Percentiles rank a stretch among this genome's conserved stretches.
Evolutionary conservation across 2,888 invertebrate species (phyloP).

Genomic region (Cyclophora punctaria): DNA sequence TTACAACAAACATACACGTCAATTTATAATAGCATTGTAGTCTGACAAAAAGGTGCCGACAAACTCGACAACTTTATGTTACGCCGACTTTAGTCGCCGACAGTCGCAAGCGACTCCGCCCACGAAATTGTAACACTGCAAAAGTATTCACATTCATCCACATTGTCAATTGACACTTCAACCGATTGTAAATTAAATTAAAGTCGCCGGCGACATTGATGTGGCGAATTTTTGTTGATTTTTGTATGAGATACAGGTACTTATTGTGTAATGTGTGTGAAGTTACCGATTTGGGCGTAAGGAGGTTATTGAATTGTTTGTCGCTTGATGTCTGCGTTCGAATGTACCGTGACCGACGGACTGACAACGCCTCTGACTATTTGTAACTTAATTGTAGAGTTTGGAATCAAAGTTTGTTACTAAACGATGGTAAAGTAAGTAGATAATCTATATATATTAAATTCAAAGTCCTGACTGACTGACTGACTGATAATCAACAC

Average conservation of each 20-base stretch:
- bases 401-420: too few relatives aligned
- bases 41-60: conserved; percentile 14
- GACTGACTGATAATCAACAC: too few relatives aligned
- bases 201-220: conserved; percentile 47
- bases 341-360: too few relatives aligned
- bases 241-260: conserved; percentile 21
- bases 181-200: conserved; percentile 44
- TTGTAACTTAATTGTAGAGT: too few relatives aligned
- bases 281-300: too few relatives aligned
- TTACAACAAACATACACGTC: conserved; percentile 35
- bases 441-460: too few relatives aligned
- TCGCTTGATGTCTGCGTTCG: conserved; percentile 5
- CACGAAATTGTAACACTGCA: conserved; percentile 9
- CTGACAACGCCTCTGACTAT: too few relatives aligned
- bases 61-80: conserved; percentile 6
- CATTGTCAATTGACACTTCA: conserved; percentile 15
- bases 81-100: conserved; percentile 20
- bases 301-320: conserved; percentile 1
- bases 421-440: too few relatives aligned
- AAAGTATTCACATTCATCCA: background rate
- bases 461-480: too few relatives aligned
- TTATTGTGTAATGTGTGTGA: too few relatives aligned
- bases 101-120: conserved; percentile 44
- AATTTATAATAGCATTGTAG: conserved; percentile 28
- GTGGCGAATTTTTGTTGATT: conserved; percentile 70